phyloP scores from a whole-genome alignment of 2,888 invertebrate genomes.

The Aporophyla nigra region DNA sequence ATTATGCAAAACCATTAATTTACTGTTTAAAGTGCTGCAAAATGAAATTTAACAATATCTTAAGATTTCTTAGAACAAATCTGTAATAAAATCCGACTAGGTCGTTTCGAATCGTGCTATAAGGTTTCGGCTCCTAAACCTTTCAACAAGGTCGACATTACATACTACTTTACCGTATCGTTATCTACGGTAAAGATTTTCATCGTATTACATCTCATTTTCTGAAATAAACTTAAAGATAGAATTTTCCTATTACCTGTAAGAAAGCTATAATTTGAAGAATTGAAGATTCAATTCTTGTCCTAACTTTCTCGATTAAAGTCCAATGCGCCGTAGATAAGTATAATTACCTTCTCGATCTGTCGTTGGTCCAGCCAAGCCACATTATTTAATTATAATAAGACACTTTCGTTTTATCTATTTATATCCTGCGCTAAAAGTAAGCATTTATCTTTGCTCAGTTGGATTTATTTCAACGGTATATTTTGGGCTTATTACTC shows the following conservation, averaged over 20 bases:
- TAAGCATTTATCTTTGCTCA: not conserved
- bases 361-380: constrained; percentile 7
- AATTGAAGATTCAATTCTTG: constrained; percentile 23
- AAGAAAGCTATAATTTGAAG: constrained; percentile 1
- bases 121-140: constrained; percentile 53
- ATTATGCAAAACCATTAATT: not conserved
- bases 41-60: constrained; percentile 3
- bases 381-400: constrained; percentile 28
- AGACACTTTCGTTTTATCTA: constrained; percentile 12
- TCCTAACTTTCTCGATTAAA: constrained; percentile 37
- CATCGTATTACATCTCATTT: constrained; percentile 16
- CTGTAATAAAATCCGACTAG: constrained; percentile 41
- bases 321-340: constrained; percentile 15
- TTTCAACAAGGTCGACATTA: constrained; percentile 43
- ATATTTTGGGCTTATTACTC: not conserved
- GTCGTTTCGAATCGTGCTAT: constrained; percentile 41
- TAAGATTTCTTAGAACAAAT: constrained; percentile 16
- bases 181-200: constrained; percentile 35
- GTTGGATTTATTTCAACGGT: not conserved
- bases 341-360: constrained; percentile 16
- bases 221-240: constrained; percentile 24
- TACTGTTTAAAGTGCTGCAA: not conserved
- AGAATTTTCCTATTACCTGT: constrained; percentile 4
- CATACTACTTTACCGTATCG: constrained; percentile 29
- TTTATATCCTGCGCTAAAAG: not conserved